phyloP scores from a whole-genome alignment of 2,888 invertebrate species.

The Ornithoptera priamus region DNA sequence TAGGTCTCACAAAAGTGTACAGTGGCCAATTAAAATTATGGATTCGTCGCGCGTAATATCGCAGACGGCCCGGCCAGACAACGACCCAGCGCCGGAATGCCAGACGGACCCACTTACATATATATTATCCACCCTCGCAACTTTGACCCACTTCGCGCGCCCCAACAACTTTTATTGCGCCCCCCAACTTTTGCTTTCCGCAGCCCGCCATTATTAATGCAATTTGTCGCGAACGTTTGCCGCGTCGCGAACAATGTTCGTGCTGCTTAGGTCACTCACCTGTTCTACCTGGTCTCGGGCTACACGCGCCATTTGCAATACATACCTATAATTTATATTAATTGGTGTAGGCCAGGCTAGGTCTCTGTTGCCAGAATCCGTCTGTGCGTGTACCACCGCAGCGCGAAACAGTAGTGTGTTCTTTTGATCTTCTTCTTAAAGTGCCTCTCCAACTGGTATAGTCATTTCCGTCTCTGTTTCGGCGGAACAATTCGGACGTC shows the following conservation, averaged over 20 bases:
- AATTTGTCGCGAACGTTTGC: slow-evolving; percentile 28
- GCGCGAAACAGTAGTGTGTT: no score
- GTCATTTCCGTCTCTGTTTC: no score
- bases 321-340: no score
- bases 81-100: slow-evolving; percentile 21
- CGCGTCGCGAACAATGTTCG: slow-evolving; percentile 1
- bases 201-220: slow-evolving; percentile 32
- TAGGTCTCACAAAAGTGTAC: slow-evolving; percentile 18
- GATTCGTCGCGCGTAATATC: slow-evolving; percentile 35
- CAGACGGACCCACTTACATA: slow-evolving; percentile 55
- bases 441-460: no score
- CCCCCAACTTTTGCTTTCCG: slow-evolving; percentile 44
- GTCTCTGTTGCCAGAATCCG: not conserved
- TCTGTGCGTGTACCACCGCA: no score
- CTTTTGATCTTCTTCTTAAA: no score
- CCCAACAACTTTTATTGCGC: slow-evolving; percentile 57
- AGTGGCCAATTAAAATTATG: slow-evolving; percentile 36
- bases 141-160: slow-evolving; percentile 65
- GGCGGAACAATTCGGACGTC: no score
- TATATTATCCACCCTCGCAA: slow-evolving; percentile 48
- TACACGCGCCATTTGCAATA: no score
- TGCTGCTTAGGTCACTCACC: slow-evolving; percentile 10
- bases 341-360: not conserved
- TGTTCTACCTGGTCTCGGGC: not conserved
- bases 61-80: slow-evolving; percentile 36